phyloP scores from a whole-genome alignment of 2,888 invertebrate species.

The Sarcophaga rosellei region DNA sequence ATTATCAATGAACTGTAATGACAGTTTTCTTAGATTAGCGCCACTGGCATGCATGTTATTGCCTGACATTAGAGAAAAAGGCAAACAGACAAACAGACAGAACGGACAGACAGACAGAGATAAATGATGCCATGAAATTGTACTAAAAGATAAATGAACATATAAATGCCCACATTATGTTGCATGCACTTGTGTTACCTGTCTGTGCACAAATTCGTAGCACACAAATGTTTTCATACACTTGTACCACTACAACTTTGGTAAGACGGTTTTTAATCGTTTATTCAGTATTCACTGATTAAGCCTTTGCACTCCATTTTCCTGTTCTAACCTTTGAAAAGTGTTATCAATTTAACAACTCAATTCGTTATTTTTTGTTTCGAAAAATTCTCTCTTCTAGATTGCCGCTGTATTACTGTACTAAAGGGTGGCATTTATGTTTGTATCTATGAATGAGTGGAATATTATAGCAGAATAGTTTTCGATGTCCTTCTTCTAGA shows the following conservation, averaged over 20 bases:
- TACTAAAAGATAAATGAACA: constrained; percentile 12
- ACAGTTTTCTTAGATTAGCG: constrained; percentile 66
- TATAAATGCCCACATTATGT: constrained; percentile 26
- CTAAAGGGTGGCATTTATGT: constrained; percentile 54
- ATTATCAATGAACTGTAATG: constrained; percentile 69
- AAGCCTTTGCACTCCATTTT: neutral
- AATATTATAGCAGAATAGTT: neutral
- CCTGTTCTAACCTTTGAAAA: constrained; percentile 24
- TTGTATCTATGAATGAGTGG: constrained; percentile 22
- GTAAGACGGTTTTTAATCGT: neutral
- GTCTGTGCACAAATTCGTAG: neutral
- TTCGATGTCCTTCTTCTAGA: constrained; percentile 18
- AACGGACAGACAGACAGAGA: neutral
- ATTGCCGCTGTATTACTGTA: neutral
- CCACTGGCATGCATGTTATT: constrained; percentile 64
- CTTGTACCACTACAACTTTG: neutral
- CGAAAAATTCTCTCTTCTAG: neutral
- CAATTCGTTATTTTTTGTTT: constrained; percentile 43
- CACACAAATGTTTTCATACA: constrained; percentile 51
- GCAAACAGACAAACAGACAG: neutral
- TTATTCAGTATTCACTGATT: neutral
- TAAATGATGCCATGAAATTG: constrained; percentile 14
- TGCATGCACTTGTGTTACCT: constrained; percentile 44
- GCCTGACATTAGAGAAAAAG: constrained; percentile 64
- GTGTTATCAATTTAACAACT: constrained; percentile 62